Conservation (phyloP, 2,797 vertebrate genomes). For the Bryconaethiops microstoma region DNA sequence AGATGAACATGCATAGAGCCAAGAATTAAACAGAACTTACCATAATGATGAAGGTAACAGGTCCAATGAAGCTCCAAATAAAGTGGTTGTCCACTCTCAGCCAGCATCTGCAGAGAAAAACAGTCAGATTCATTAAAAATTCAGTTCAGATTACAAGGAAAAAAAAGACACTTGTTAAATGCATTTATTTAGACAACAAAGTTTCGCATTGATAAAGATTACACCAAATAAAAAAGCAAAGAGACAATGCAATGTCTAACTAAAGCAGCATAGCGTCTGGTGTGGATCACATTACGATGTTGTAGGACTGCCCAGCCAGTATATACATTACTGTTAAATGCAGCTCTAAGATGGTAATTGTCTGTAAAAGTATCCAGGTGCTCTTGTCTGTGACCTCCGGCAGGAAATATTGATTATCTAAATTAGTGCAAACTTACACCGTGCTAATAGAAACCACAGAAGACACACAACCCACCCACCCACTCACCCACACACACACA, state of each 20-base stretch:
- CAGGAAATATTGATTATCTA: constrained; percentile 56
- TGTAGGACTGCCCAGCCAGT: constrained; percentile 44
- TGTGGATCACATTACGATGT: constrained; percentile 50
- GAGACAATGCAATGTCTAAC: constrained; percentile 14
- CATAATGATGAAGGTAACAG: constrained; percentile 98
- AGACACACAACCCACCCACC: constrained; percentile 23
- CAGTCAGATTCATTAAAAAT: constrained; percentile 23
- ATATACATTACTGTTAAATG: constrained; percentile 57
- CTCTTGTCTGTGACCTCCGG: constrained; percentile 56
- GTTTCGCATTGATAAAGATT: constrained; percentile 23
- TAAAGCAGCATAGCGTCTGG: constrained; percentile 26
- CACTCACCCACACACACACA: constrained; percentile 24
- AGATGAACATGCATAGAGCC: constrained; percentile 7
- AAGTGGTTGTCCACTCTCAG: constrained; percentile 98
- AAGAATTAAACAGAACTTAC: constrained; percentile 76
- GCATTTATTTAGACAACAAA: constrained; percentile 33
- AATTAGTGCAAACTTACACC: constrained; percentile 54
- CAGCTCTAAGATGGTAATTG: constrained; percentile 55
- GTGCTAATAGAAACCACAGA: constrained; percentile 52
- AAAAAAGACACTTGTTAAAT: constrained; percentile 1
- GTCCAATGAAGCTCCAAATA: constrained; percentile 99
- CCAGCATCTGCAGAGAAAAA: constrained; percentile 87
- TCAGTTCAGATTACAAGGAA: neutral
- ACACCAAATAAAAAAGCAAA: constrained; percentile 3
- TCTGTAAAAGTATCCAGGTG: constrained; percentile 57